A percentile compares a stretch with the other conserved stretches of the same genome.
These are phyloP conservation scores for Lysandra bellargus DNA, from an alignment of 2,888 invertebrate genomes.

Conservation along the genomic window DNA sequence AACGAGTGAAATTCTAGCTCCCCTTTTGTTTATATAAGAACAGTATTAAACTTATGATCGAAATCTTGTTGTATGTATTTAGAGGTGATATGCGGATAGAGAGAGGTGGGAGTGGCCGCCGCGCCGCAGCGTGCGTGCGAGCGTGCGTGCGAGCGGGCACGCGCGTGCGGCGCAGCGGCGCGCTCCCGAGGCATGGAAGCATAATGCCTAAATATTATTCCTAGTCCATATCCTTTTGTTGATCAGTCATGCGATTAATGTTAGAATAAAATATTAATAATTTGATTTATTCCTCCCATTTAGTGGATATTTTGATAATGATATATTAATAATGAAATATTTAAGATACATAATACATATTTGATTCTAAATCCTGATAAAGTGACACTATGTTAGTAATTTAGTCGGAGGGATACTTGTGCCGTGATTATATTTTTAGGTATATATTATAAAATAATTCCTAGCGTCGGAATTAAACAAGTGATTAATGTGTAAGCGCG, in stretches of 20 bases:
- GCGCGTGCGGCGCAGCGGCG: slow-evolving; percentile 39
- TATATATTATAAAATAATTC: slow-evolving; percentile 81
- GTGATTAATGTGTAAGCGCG: slow-evolving; percentile 81
- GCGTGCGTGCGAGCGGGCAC: not conserved
- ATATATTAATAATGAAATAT: slow-evolving; percentile 81
- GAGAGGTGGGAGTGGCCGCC: slow-evolving; percentile 56
- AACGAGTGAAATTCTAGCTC: slow-evolving; percentile 52
- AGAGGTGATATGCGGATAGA: slow-evolving; percentile 75
- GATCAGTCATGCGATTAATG: slow-evolving; percentile 81
- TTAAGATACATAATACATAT: slow-evolving; percentile 82
- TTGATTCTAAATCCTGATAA: slow-evolving; percentile 82
- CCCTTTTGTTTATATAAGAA: slow-evolving; percentile 69
- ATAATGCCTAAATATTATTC: slow-evolving; percentile 78
- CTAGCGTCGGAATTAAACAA: slow-evolving; percentile 81
- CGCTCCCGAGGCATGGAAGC: slow-evolving; percentile 62
- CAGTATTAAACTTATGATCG: slow-evolving; percentile 76
- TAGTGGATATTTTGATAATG: slow-evolving; percentile 82
- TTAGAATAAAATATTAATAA: slow-evolving; percentile 79
- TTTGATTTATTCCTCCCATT: slow-evolving; percentile 82
- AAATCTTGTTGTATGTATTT: slow-evolving; percentile 70
- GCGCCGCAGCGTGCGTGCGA: slow-evolving; percentile 36
- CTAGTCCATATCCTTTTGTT: slow-evolving; percentile 81
- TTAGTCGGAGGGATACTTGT: slow-evolving; percentile 82
- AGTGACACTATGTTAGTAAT: slow-evolving; percentile 80
- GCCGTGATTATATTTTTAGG: slow-evolving; percentile 82